phyloP scores from a whole-genome alignment of 2,113 vertebrate genomes.

The Ptyas mucosa region DNA sequence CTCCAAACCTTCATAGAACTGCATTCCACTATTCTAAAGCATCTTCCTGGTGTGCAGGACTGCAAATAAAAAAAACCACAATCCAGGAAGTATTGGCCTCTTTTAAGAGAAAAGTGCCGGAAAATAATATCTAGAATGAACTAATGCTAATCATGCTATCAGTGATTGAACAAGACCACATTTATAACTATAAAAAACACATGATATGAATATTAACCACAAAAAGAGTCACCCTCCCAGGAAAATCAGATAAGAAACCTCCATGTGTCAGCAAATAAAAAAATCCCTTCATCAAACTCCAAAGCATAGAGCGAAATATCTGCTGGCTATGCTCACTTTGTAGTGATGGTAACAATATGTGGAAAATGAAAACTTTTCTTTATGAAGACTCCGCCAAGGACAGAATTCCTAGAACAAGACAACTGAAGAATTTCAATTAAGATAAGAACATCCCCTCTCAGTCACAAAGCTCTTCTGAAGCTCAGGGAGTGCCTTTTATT shows the following conservation, averaged over 20 bases:
- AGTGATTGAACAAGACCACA: background rate
- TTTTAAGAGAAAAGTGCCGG: background rate
- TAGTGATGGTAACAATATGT: background rate
- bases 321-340: background rate
- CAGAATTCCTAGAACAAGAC: background rate
- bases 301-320: fast-evolving
- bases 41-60: no score
- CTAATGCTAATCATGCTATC: background rate
- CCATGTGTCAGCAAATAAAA: background rate
- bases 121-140: background rate
- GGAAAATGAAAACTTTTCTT: background rate
- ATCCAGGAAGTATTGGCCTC: background rate
- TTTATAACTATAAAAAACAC: background rate
- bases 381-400: background rate
- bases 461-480: background rate
- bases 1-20: background rate
- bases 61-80: background rate
- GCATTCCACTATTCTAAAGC: background rate
- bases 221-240: constrained; percentile 38
- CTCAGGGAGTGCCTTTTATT: background rate
- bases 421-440: fast-evolving
- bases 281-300: background rate
- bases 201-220: background rate
- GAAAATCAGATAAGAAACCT: constrained; percentile 1
- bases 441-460: background rate